These are phyloP conservation scores for Ectemnius cavifrons DNA, from an alignment of 2,888 invertebrate genomes.

Conservation along the genomic window DNA sequence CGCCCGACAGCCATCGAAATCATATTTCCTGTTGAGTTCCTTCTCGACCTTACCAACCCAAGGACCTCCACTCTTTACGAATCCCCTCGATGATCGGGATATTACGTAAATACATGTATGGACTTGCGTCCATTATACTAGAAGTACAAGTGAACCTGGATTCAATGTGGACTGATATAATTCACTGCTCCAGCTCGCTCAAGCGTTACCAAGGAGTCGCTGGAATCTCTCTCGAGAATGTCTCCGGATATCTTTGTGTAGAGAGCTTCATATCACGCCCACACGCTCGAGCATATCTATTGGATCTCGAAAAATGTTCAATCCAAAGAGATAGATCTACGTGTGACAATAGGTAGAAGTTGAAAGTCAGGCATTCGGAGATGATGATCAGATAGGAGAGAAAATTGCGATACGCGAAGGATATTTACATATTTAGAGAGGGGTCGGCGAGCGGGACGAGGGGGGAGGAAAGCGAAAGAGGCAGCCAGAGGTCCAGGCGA, in stretches of 20 bases:
- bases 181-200: constrained; percentile 18
- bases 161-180: constrained; percentile 29
- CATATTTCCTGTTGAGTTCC: constrained; percentile 50
- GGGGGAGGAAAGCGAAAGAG: background rate
- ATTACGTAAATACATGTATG: constrained; percentile 12
- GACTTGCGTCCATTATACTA: background rate
- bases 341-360: too few relatives aligned
- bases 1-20: constrained; percentile 49
- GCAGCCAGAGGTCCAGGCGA: background rate
- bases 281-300: too few relatives aligned
- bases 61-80: background rate
- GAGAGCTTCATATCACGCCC: too few relatives aligned
- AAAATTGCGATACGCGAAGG: constrained; percentile 26
- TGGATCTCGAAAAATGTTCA: too few relatives aligned
- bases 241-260: background rate
- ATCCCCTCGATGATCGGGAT: constrained; percentile 1
- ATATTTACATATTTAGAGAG: constrained; percentile 46
- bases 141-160: constrained; percentile 12
- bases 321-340: too few relatives aligned
- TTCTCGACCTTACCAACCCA: constrained; percentile 14
- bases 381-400: constrained; percentile 6
- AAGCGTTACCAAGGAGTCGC: background rate
- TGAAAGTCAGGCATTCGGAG: too few relatives aligned
- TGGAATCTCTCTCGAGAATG: background rate
- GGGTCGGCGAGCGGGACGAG: background rate